Evolutionary conservation across 2,888 invertebrate genomes (phyloP), one percentile per base, ranked within the genome.

Genomic region (Agonum fuliginosum): DNA sequence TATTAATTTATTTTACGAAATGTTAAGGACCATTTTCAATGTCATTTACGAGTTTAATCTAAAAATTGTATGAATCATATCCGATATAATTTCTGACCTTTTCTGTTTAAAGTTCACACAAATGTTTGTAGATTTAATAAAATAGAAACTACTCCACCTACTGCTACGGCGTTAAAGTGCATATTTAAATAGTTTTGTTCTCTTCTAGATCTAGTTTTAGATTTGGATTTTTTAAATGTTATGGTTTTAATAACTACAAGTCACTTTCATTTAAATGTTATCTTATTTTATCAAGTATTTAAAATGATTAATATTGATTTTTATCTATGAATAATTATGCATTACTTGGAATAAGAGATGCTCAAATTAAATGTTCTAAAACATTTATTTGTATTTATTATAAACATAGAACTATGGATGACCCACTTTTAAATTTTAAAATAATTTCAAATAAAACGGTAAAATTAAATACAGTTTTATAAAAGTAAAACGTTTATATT

Each of bases 71-170:
- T 37, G 37, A 37, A 37, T 37, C 37, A 37, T 37, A 37, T 37
- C 37, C 37, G 37, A 37, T 37, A 37, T 37, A 37, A 37, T 37
- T 37, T 37, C n/a, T 37, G n/a, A 37, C 37, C 37, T 37, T 37
- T n/a, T n/a, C n/a, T n/a, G n/a, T n/a, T n/a, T 37, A 37, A 37
- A 37, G 37, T 37, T 37, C 37, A 37, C 10, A 3, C 2, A 2
- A 37, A 37, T 3, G 37, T 30, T 37, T 8, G n/a, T 8, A 37
- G 37, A 37, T 37, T n/a, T n/a, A 37, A 37, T 37, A n/a, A n/a
- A n/a, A n/a, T 37, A n/a, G n/a, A 37, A 3, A 37, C 37, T 10
- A 8, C 37, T 37, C 37, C 37, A 37, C 37, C 37, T 37, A 37
- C 37, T 37, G n/a, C n/a, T n/a, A n/a, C n/a, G n/a, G n/a, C n/a